Conservation (phyloP, 2,113 vertebrate genomes). For the Anarrhichthys ocellatus region DNA sequence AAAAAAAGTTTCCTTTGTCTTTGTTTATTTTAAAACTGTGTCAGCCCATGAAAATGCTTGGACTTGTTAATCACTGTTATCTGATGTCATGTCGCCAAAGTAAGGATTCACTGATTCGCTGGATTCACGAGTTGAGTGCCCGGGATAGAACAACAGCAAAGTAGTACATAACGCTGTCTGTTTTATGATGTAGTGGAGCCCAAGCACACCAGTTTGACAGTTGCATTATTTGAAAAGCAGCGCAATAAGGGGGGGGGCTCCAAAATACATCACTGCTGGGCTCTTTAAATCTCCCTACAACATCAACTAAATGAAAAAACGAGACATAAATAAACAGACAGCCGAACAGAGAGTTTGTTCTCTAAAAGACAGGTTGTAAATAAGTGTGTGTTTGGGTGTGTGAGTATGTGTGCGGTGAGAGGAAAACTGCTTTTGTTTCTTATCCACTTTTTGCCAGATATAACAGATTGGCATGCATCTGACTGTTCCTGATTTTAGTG, state of each 20-base stretch:
- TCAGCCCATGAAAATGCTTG: neutral
- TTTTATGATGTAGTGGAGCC: conserved; percentile 52
- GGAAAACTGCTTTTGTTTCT: conserved; percentile 40
- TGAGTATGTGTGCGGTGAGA: conserved; percentile 8
- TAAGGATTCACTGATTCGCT: conserved; percentile 4
- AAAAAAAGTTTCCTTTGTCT: neutral
- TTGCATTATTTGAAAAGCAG: conserved; percentile 71
- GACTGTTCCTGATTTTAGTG: conserved; percentile 37
- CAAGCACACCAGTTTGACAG: conserved; percentile 44
- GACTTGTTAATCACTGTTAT: conserved; percentile 45
- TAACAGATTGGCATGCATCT: conserved; percentile 25
- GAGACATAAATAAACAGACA: conserved; percentile 78
- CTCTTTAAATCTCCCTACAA: conserved; percentile 69
- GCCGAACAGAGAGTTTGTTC: conserved; percentile 72
- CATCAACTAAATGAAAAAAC: conserved; percentile 65
- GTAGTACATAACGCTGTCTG: conserved; percentile 34
- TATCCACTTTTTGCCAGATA: conserved; percentile 40
- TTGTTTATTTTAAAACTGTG: conserved; percentile 1
- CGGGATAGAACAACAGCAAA: conserved; percentile 26
- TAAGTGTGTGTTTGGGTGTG: conserved; percentile 35
- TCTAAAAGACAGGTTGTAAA: conserved; percentile 81
- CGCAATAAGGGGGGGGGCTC: conserved; percentile 42
- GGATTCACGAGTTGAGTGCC: conserved; percentile 37
- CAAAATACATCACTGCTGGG: conserved; percentile 59
- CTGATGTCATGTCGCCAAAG: conserved; percentile 32